Base-by-base conservation (phyloP, 2,113 vertebrate species). In the Peromyscus maniculatus region DNA sequence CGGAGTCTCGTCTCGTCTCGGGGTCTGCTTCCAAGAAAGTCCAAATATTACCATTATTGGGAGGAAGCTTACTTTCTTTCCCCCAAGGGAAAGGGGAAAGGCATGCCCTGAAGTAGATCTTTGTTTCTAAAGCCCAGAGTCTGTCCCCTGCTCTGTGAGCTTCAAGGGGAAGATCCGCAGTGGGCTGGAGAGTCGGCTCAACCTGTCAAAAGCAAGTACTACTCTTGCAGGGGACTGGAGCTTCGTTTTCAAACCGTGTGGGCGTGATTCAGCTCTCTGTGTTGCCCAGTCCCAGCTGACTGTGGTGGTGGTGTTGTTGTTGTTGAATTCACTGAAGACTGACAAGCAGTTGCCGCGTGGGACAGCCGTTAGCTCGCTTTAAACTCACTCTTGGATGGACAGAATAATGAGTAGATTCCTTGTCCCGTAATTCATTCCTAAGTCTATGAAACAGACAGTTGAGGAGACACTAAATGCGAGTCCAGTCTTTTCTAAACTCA, bases 101-200 rank as follows among this genome's bases (percentile, higher is more conserved):
- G 72, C 16, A 43, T n/a, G 86, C 46, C 11, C 49, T 28, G 22
- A 87, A 39, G 80, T 64, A 87, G 64, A 28, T 64, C 62, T 75
- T 84, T 26, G 33, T 88, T 82, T 92, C 55, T 49, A 84, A 57
- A 83, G 74, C 39, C 26, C 64, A 0, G 33, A 82, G 24, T 77
- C 75, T 88, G 75, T 75, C 36, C 39, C 59, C 19, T 74, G 3
- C 21, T 15, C 72, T 26, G 1, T 69, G 97, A 95, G 95, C 57
- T 78, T 93, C 83, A 93, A 95, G 77, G 19, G 95, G 93, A 97
- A 74, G 91, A 93, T 80, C 55, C 82, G 77, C 82, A 59, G 64
- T 95, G 46, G 86, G 11, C 46, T 87, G 46, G 46, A 43, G 82
- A 39, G 82, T n/a, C 28, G 22, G 57, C 59, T 64, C n/a, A 28